Evolutionary conservation across 2,797 vertebrate genomes (phyloP), one percentile per base, ranked within the genome.

Genomic region (Brachyrhaphis roseni): DNA sequence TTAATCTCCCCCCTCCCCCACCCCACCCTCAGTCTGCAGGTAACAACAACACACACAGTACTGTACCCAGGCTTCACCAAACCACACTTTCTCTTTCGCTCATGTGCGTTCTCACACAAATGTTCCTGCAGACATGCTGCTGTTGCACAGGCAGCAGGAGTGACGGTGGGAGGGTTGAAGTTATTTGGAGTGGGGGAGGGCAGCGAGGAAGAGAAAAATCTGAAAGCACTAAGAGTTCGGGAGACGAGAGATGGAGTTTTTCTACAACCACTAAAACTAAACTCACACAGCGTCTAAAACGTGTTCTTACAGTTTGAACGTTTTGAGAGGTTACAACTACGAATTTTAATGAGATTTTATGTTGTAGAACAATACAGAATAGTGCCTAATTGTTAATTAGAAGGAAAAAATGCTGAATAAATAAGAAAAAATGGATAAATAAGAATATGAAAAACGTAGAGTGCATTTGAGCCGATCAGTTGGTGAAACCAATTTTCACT

Each of bases 1-100:
- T 95, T 94, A 84, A 94, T 95, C 94, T 93, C 93, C 31, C 74
- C 28, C 12, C 94, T 93, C 93, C 31, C 75, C 28, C 23, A 36
- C 13, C 20, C 28, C 28, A 49, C 7, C 36, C 88, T 76, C 82
- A 66, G 86, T 90, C 87, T 93, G 92, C 91, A 93, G 92, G 89
- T 94, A 93, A 95, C 87, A 91, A 89, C 88, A 88, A 51, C 28
- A 77, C 26, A 66, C 34, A n/a, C 45, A 79, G 12, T 74, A 36
- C 77, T 72, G 73, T 73, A 51, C 51, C 34, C 72, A 83, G 75
- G 86, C 78, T 53, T 79, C 74, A 80, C 83, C 76, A 83, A 82
- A 88, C 85, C 84, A 47, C 84, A 62, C 59, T 86, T 74, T 81
- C 74, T 79, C 72, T 87, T 87, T 91, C 57, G 31, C 59, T 84